phyloP scores from a whole-genome alignment of 2,888 invertebrate species.

The Venustoraphidia nigricollis region DNA sequence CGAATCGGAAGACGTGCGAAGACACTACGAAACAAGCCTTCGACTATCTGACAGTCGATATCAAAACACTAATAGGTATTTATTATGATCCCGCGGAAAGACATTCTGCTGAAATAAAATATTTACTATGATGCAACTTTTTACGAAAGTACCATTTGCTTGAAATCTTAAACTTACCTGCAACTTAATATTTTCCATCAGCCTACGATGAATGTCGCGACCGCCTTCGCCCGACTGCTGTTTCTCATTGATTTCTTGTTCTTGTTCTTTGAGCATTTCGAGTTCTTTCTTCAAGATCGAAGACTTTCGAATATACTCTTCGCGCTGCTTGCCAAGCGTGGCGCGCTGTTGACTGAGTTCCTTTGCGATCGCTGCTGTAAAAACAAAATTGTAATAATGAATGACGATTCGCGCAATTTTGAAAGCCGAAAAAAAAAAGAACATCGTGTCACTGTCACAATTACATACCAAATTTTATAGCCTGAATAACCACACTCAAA shows the following conservation, averaged over 20 bases:
- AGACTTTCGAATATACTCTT: slow-evolving; percentile 66
- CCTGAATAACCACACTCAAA: too few relatives aligned
- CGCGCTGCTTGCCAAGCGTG: slow-evolving; percentile 61
- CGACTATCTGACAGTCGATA: too few relatives aligned
- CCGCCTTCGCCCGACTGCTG: slow-evolving; percentile 37
- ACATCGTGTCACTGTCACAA: too few relatives aligned
- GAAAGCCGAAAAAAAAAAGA: too few relatives aligned
- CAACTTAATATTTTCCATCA: slow-evolving; percentile 69
- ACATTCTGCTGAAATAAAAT: too few relatives aligned
- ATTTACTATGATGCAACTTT: too few relatives aligned
- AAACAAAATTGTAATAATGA: slow-evolving; percentile 5
- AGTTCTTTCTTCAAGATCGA: slow-evolving; percentile 59
- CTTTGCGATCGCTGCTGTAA: slow-evolving; percentile 51
- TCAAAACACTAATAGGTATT: too few relatives aligned
- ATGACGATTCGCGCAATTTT: neutral
- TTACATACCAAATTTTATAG: too few relatives aligned
- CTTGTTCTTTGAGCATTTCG: slow-evolving; percentile 62
- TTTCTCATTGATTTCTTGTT: slow-evolving; percentile 57
- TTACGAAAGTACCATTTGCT: too few relatives aligned
- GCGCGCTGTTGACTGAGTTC: slow-evolving; percentile 73
- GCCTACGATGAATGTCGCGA: slow-evolving; percentile 55
- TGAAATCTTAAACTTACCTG: slow-evolving; percentile 43
- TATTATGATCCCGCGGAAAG: too few relatives aligned
- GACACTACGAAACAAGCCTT: too few relatives aligned
- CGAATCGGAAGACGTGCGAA: too few relatives aligned